Conservation (phyloP, 92 coral and sea anemone species). For the Virgularia gustaviana region DNA sequence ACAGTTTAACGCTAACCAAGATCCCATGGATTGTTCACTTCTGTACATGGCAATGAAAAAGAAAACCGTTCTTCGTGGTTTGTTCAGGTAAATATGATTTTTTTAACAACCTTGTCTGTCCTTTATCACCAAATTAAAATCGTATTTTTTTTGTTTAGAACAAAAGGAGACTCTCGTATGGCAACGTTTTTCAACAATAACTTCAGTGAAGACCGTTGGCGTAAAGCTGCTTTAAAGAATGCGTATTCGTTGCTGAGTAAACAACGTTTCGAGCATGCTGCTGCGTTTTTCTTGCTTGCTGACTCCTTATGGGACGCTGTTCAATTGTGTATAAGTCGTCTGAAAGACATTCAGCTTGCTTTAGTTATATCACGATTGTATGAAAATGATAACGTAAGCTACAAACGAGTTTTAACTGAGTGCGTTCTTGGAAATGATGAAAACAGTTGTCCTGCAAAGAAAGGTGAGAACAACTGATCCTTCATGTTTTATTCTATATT, state of each 20-base stretch:
- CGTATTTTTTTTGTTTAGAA: slow-evolving; percentile 60
- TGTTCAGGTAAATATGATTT: slow-evolving; percentile 66
- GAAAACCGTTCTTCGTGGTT: slow-evolving; percentile 91
- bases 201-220: slow-evolving; percentile 92
- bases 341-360: slow-evolving; percentile 87
- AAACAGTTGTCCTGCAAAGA: slow-evolving; percentile 41
- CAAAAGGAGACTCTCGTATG: slow-evolving; percentile 87
- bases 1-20: slow-evolving; percentile 82
- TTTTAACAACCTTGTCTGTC: not conserved
- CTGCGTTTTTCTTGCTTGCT: slow-evolving; percentile 91
- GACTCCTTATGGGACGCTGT: slow-evolving; percentile 98
- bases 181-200: slow-evolving; percentile 84
- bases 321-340: slow-evolving; percentile 83
- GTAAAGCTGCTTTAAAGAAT: slow-evolving; percentile 94
- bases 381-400: slow-evolving; percentile 57
- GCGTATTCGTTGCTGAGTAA: slow-evolving; percentile 90
- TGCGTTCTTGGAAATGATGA: slow-evolving; percentile 64
- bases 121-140: not conserved
- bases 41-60: slow-evolving; percentile 91
- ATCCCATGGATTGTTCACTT: slow-evolving; percentile 91
- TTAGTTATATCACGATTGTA: slow-evolving; percentile 86
- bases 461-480: slow-evolving; percentile 32
- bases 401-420: slow-evolving; percentile 72
- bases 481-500: too few species aligned
- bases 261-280: slow-evolving; percentile 98